Evolutionary conservation across 2,797 vertebrate genomes (phyloP).

Genomic region (Callimico goeldii): DNA sequence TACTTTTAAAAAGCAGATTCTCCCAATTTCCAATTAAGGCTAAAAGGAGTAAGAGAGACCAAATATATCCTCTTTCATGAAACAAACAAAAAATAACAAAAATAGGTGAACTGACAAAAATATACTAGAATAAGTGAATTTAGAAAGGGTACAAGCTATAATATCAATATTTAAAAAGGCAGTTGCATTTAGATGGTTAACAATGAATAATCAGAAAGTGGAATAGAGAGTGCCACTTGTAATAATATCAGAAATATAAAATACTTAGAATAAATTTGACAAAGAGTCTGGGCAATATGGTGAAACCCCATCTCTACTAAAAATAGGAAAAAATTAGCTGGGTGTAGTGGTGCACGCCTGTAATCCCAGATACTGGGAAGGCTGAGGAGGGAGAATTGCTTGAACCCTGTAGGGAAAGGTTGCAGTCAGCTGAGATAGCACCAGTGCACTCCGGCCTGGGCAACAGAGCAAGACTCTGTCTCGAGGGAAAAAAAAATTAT

Average conservation of each 20-base stretch:
- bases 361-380: not conserved
- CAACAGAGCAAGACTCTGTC: not conserved
- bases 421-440: not conserved
- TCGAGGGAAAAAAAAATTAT: not conserved
- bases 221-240: not conserved
- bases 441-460: not conserved
- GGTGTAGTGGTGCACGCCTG: not conserved
- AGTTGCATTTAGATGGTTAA: not conserved
- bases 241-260: not conserved
- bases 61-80: not conserved
- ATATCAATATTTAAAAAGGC: not conserved
- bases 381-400: not conserved
- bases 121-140: not conserved
- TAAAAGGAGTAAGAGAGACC: not conserved
- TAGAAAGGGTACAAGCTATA: not conserved
- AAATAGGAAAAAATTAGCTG: not conserved
- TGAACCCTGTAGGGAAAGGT: not conserved
- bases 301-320: not conserved
- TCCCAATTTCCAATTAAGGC: not conserved
- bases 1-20: not conserved
- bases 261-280: not conserved
- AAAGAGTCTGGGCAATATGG: not conserved
- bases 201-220: not conserved
- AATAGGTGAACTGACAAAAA: not conserved
- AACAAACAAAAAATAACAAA: not conserved